These are phyloP conservation scores for Tricholaema leucomelas DNA, from an alignment of 2,113 vertebrate genomes.

Conservation along the genomic window DNA sequence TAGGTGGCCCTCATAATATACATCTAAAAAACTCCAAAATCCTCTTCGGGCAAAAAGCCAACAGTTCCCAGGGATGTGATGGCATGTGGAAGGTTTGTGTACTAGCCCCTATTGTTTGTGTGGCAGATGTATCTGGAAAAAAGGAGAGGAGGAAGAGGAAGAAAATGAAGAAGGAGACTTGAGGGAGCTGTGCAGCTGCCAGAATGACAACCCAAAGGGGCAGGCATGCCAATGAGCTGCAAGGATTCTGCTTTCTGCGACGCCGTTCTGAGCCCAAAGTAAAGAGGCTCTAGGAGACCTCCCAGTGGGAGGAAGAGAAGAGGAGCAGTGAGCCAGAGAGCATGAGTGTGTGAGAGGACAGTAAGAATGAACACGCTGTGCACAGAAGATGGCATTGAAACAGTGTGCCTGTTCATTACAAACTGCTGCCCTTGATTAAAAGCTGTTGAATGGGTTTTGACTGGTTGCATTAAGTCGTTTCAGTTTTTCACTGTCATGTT, in stretches of 20 bases:
- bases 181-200: conserved; percentile 16
- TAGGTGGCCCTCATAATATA: neutral
- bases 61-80: neutral
- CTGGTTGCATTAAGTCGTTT: conserved; percentile 27
- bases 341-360: neutral
- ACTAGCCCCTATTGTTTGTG: neutral
- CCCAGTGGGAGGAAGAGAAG: neutral
- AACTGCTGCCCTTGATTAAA: conserved; percentile 13
- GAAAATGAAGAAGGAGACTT: conserved; percentile 68
- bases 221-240: conserved; percentile 38
- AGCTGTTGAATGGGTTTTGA: conserved; percentile 34
- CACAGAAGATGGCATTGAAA: neutral
- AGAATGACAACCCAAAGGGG: neutral
- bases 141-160: conserved; percentile 66
- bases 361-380: neutral
- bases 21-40: neutral
- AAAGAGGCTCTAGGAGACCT: conserved; percentile 12
- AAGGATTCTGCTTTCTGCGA: conserved; percentile 53
- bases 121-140: conserved; percentile 44
- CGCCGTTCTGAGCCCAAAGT: neutral
- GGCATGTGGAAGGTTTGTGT: neutral
- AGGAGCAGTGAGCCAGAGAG: conserved; percentile 9
- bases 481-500: neutral
- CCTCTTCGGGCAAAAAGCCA: neutral
- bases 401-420: neutral